Percentiles rank a stretch among this genome's conserved stretches.
These are phyloP conservation scores for Cavia porcellus DNA, from an alignment of 2,113 vertebrate species.

Conservation along the genomic window DNA sequence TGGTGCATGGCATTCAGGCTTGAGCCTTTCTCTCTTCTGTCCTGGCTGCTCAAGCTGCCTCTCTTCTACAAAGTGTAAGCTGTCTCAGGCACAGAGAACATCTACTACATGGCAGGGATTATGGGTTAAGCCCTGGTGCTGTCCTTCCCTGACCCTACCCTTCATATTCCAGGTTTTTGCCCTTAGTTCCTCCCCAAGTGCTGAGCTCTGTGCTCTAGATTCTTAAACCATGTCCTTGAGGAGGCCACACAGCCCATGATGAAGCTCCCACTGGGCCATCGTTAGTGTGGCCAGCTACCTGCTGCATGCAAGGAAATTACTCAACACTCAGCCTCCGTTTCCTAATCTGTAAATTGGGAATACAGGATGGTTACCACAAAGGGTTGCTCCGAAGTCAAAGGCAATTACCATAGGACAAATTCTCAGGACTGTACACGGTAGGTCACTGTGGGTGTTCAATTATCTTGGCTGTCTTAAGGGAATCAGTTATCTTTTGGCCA, in stretches of 20 bases:
- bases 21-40: no score
- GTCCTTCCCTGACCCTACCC: no score
- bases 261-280: neutral
- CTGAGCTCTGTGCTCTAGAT: rapidly evolving
- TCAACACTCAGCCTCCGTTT: neutral
- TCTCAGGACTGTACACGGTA: neutral
- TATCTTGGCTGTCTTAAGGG: no score
- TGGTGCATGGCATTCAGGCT: neutral
- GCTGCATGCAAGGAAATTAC: neutral
- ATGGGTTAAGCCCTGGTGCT: rapidly evolving
- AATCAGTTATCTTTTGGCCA: rapidly evolving
- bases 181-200: no score
- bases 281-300: no score
- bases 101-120: neutral
- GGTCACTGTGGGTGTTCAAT: neutral
- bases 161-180: neutral
- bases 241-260: neutral
- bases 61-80: no score
- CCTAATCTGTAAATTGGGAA: neutral
- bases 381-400: neutral
- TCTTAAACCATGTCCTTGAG: rapidly evolving
- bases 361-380: neutral
- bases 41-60: neutral
- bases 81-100: neutral
- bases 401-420: neutral